A percentile compares a stretch with the other conserved stretches of the same genome.
Conservation (phyloP, 2,888 invertebrate species). For the Mactromeris polynyma region DNA sequence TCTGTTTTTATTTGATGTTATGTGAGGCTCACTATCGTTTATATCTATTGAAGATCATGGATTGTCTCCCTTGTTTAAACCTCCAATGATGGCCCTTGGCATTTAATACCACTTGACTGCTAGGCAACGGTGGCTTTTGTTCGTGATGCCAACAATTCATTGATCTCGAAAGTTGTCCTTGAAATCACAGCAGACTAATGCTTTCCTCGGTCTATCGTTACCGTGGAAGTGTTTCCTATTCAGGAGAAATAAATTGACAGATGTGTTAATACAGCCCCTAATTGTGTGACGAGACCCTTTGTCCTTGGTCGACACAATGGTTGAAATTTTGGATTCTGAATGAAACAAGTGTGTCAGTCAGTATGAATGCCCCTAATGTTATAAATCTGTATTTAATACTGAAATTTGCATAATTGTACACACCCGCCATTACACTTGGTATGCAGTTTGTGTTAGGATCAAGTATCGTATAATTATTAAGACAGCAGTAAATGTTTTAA, state of each 20-base stretch:
- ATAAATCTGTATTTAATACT: constrained; percentile 15
- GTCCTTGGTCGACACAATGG: neutral
- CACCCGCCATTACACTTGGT: neutral
- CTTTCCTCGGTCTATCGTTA: neutral
- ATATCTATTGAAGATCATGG: neutral
- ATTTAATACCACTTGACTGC: constrained; percentile 18
- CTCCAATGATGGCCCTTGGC: neutral
- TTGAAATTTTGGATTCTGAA: neutral
- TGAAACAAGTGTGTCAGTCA: neutral
- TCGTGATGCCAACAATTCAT: neutral
- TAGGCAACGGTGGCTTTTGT: constrained; percentile 16
- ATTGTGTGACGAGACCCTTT: constrained; percentile 13
- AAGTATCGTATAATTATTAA: too few species aligned
- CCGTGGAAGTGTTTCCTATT: neutral
- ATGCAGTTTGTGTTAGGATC: neutral
- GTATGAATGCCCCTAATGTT: neutral
- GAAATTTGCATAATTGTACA: constrained; percentile 19
- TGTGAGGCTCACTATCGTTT: neutral
- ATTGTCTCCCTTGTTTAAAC: neutral
- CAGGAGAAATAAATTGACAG: constrained; percentile 20
- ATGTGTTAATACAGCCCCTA: constrained; percentile 17
- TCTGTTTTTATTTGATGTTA: neutral
- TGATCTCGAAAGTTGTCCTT: neutral
- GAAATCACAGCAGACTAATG: neutral
- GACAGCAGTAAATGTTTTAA: too few species aligned